These are phyloP conservation scores for Aethes cnicana DNA, from an alignment of 2,888 invertebrate species.

Conservation along the genomic window DNA sequence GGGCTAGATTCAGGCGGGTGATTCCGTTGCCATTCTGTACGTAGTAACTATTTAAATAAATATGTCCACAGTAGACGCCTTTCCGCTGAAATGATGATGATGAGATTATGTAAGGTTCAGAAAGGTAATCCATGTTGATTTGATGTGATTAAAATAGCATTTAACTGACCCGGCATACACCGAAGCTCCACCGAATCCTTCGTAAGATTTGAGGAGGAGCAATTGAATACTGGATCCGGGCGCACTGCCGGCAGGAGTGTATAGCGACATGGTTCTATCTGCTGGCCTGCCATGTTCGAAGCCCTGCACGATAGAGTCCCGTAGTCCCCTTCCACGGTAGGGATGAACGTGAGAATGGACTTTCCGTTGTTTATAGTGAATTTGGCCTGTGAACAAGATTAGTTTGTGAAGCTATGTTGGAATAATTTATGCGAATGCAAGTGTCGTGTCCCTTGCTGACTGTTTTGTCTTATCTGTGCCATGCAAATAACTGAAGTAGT, in stretches of 20 bases:
- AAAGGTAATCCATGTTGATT: neutral
- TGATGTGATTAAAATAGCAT: no score
- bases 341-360: constrained; percentile 89
- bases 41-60: no score
- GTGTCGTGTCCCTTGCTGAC: neutral
- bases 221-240: constrained; percentile 90
- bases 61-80: no score
- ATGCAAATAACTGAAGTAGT: neutral
- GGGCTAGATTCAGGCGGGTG: no score
- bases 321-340: constrained; percentile 88
- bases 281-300: constrained; percentile 87
- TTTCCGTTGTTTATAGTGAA: constrained; percentile 81
- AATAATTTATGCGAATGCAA: constrained; percentile 5
- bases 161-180: constrained; percentile 81
- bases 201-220: constrained; percentile 89
- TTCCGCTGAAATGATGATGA: no score
- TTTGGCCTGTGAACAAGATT: constrained; percentile 59
- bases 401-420: constrained; percentile 6
- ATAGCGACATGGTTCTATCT: constrained; percentile 88
- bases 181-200: constrained; percentile 88
- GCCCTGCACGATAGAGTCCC: constrained; percentile 90
- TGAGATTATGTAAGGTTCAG: no score
- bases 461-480: neutral
- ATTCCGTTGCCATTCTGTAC: no score
- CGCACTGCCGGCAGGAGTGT: constrained; percentile 89